Evolutionary conservation across 2,888 invertebrate species (phyloP).

Genomic region (Eumacrocentrus americanus): DNA sequence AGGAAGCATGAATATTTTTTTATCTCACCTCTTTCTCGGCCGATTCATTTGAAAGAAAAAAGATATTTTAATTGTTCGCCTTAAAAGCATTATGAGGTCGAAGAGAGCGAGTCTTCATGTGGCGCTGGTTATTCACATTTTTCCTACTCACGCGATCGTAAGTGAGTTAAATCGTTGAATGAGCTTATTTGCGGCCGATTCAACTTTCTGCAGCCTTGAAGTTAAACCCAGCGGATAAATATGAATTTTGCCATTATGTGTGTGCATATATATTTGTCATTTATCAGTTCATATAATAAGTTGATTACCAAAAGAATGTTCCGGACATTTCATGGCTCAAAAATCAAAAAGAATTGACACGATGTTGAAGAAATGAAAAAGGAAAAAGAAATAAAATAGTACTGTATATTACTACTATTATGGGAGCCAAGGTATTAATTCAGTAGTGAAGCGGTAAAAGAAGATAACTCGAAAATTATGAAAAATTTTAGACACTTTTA

Average conservation of each 20-base stretch:
- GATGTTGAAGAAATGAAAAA: no score
- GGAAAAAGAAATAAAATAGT: slow-evolving; percentile 1
- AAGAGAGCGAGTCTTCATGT: slow-evolving; percentile 33
- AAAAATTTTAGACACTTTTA: no score
- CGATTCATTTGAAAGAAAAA: background rate
- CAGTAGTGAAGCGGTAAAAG: no score
- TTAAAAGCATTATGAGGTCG: slow-evolving; percentile 25
- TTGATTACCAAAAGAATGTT: background rate
- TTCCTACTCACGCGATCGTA: slow-evolving; percentile 5
- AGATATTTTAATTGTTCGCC: background rate
- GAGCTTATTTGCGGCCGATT: background rate
- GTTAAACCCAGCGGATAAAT: background rate
- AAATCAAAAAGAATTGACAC: background rate
- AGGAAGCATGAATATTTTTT: slow-evolving; percentile 11
- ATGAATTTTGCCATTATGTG: background rate
- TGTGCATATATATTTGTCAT: background rate
- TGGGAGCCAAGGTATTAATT: no score
- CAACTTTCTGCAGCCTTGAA: slow-evolving; percentile 10
- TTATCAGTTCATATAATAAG: background rate
- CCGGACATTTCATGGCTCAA: background rate
- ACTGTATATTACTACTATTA: no score
- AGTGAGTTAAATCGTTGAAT: slow-evolving; percentile 2
- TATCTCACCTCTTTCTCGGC: background rate
- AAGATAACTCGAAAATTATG: no score
- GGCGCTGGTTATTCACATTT: background rate